A percentile compares a stretch with the other conserved stretches of the same genome.
Evolutionary conservation across 2,888 invertebrate species (phyloP).

Genomic region (Pocota personata): DNA sequence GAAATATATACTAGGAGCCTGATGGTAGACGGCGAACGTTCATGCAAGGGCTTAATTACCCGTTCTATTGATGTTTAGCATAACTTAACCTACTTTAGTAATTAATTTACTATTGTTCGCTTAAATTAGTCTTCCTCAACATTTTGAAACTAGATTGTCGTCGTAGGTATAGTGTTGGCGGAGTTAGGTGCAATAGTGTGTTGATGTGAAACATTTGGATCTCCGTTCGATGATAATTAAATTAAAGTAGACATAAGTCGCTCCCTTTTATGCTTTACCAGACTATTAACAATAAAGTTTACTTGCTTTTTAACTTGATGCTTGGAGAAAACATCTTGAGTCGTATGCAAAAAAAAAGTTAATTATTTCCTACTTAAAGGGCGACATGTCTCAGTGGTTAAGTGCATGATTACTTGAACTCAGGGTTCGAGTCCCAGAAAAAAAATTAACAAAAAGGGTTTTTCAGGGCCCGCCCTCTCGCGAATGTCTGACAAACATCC

Average conservation of each 20-base stretch:
- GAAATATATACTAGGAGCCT: constrained; percentile 22
- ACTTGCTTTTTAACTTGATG: not conserved
- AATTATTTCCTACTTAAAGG: too few relatives aligned
- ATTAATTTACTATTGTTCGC: constrained; percentile 82
- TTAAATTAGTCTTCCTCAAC: constrained; percentile 79
- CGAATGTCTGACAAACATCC: too few relatives aligned
- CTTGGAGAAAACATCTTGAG: too few relatives aligned
- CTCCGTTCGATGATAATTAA: constrained; percentile 52
- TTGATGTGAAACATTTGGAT: constrained; percentile 13
- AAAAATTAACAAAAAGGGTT: too few relatives aligned
- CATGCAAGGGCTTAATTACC: constrained; percentile 77
- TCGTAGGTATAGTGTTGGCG: constrained; percentile 21
- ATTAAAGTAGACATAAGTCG: constrained; percentile 19
- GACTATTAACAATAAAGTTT: not conserved
- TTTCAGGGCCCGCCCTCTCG: too few relatives aligned
- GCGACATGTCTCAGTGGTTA: too few relatives aligned
- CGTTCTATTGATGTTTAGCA: constrained; percentile 78
- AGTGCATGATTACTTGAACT: too few relatives aligned
- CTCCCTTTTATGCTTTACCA: not conserved
- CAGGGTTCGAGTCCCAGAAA: too few relatives aligned
- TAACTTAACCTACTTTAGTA: constrained; percentile 82
- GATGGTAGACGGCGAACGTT: constrained; percentile 55
- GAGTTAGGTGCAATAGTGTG: constrained; percentile 5
- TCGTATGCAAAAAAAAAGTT: too few relatives aligned
- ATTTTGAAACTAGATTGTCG: constrained; percentile 71